These are phyloP conservation scores for Thunnus albacares DNA, from an alignment of 2,797 vertebrate species.

Conservation along the genomic window DNA sequence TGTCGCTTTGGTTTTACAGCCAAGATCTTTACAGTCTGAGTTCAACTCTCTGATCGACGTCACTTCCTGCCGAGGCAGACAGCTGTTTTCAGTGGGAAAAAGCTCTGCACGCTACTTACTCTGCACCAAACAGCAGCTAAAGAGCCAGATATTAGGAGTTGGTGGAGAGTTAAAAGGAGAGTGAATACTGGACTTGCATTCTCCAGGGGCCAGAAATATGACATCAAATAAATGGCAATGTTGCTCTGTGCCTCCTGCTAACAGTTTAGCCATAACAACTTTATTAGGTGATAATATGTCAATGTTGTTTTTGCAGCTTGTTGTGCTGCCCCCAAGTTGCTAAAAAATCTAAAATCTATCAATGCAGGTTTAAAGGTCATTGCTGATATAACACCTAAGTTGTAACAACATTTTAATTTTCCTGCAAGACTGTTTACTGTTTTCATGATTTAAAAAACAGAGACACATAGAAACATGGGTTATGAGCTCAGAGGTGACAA, in stretches of 20 bases:
- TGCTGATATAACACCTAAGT: not conserved
- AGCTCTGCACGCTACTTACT: too few species aligned
- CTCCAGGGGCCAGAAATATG: not conserved
- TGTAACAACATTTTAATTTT: not conserved
- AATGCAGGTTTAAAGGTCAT: not conserved
- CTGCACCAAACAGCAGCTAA: not conserved
- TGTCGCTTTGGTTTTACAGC: not conserved
- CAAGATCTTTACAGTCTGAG: not conserved
- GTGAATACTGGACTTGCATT: not conserved
- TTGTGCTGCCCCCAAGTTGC: not conserved
- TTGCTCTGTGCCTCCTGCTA: not conserved
- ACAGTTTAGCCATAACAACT: not conserved
- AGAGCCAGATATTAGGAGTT: not conserved
- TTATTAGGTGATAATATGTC: not conserved
- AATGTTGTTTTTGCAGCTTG: not conserved
- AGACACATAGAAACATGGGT: not conserved
- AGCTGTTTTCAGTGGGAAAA: too few species aligned
- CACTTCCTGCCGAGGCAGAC: too few species aligned
- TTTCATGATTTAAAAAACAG: not conserved
- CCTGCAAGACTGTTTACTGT: not conserved
- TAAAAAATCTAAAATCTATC: not conserved
- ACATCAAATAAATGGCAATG: not conserved
- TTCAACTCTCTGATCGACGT: too few species aligned
- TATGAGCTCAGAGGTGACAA: not conserved
- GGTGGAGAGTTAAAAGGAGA: not conserved